Conservation (phyloP, 2,113 vertebrate species). For the Perca fluviatilis region DNA sequence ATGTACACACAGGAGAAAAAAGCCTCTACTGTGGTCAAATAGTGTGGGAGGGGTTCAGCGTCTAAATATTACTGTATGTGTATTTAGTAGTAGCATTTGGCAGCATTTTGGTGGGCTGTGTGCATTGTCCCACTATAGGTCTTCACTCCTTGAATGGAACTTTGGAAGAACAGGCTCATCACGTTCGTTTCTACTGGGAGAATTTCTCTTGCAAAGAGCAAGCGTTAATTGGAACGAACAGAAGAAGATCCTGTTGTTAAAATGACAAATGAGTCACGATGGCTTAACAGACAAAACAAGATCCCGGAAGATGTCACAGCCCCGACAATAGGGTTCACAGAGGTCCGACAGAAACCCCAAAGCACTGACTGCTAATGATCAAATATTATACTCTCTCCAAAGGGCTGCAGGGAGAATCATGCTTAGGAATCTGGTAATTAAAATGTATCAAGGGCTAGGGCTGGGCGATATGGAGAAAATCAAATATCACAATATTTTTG, state of each 20-base stretch:
- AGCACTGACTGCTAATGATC: neutral
- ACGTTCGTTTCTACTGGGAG: neutral
- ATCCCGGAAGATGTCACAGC: neutral
- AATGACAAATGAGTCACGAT: slow-evolving; percentile 3
- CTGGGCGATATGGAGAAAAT: too few relatives aligned
- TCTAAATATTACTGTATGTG: neutral
- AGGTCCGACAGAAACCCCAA: neutral
- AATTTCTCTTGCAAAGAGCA: neutral
- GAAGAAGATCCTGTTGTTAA: neutral
- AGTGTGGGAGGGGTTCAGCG: neutral
- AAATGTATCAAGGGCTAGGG: neutral
- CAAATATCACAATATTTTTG: too few relatives aligned
- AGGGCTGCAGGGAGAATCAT: neutral
- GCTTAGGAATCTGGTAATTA: neutral
- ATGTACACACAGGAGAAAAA: neutral
- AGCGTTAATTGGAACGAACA: neutral
- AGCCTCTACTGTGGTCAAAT: neutral
- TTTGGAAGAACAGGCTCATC: neutral
- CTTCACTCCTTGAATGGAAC: neutral
- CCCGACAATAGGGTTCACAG: neutral
- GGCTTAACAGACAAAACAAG: neutral
- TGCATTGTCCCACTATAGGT: neutral
- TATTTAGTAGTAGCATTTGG: neutral
- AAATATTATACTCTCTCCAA: neutral
- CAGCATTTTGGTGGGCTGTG: neutral